phyloP scores from a whole-genome alignment of 2,888 invertebrate genomes.

The Mylabris sibirica region DNA sequence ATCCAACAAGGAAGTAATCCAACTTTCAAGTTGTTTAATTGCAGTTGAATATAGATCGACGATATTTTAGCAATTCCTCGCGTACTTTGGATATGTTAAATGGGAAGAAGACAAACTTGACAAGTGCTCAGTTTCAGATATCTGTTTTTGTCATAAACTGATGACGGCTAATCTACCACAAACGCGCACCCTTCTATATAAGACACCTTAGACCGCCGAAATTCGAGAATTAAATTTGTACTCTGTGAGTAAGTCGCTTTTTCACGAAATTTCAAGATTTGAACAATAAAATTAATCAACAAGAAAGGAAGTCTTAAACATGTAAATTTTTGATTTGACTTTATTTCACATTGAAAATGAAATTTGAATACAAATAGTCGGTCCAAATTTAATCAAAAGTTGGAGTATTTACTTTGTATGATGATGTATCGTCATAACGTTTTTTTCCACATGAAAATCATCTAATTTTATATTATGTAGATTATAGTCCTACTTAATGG shows the following conservation, averaged over 20 bases:
- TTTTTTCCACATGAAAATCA: background rate
- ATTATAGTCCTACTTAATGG: background rate
- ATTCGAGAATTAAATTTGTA: too few species aligned
- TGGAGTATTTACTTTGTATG: background rate
- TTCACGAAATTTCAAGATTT: background rate
- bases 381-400: background rate
- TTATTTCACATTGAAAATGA: background rate
- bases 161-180: background rate
- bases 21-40: constrained; percentile 42
- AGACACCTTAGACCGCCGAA: too few species aligned
- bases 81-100: background rate
- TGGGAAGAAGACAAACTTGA: constrained; percentile 8
- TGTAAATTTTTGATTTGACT: constrained; percentile 8
- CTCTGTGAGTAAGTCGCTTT: too few species aligned
- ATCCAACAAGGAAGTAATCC: constrained; percentile 36
- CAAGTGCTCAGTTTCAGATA: constrained; percentile 16
- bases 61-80: constrained; percentile 24
- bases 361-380: constrained; percentile 10
- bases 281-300: background rate
- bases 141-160: background rate
- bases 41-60: constrained; percentile 30
- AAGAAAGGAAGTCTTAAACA: background rate
- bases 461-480: background rate
- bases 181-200: too few species aligned
- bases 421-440: background rate